phyloP scores from a whole-genome alignment of 2,113 vertebrate species.

The Pogona vitticeps region DNA sequence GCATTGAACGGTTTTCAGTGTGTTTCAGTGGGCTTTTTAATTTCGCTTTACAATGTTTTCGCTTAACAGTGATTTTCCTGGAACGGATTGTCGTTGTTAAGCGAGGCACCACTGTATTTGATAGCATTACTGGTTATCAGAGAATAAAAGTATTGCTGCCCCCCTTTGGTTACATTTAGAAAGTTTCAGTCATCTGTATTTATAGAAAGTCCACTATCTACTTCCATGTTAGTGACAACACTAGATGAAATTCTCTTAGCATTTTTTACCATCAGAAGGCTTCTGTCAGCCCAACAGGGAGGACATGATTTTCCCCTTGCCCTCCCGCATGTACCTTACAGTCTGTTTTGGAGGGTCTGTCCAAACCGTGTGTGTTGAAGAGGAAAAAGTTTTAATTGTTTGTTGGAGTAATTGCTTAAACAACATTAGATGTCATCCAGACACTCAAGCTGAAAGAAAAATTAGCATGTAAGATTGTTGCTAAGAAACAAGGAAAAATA shows the following conservation, averaged over 20 bases:
- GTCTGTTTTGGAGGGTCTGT: background rate
- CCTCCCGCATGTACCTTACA: no score
- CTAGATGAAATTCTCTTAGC: background rate
- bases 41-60: no score
- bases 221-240: background rate
- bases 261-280: background rate
- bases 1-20: no score
- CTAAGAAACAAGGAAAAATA: background rate
- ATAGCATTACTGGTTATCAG: background rate
- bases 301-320: background rate
- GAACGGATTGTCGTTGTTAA: no score
- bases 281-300: background rate
- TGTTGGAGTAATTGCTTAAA: background rate
- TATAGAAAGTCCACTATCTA: background rate
- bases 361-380: background rate
- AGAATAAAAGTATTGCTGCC: background rate
- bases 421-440: background rate
- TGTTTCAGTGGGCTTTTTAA: no score
- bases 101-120: no score
- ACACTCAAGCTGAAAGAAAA: background rate
- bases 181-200: background rate
- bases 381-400: background rate
- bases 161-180: background rate
- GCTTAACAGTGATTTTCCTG: no score
- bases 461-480: background rate